Evolutionary conservation across 1,140 invertebrate genomes (phyloP).

Genomic region (Campodea augens): DNA sequence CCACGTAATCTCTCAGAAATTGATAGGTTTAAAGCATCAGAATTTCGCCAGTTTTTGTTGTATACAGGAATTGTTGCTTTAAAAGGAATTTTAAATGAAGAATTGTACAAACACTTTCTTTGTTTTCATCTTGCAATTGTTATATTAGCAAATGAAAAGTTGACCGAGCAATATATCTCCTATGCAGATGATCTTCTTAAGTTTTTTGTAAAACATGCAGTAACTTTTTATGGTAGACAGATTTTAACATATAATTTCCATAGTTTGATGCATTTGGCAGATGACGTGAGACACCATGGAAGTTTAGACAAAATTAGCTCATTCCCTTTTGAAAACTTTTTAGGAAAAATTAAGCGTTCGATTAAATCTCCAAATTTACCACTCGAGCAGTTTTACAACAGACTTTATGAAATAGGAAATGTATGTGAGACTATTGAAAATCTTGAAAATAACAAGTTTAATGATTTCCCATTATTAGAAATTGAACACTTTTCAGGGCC

Average conservation of each 20-base stretch:
- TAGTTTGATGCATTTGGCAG: not conserved
- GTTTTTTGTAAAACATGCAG: not conserved
- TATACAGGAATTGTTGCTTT: not conserved
- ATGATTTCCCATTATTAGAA: too few relatives aligned
- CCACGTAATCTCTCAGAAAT: not conserved
- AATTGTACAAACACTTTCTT: constrained; percentile 2
- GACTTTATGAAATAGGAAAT: too few relatives aligned
- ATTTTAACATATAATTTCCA: constrained; percentile 4
- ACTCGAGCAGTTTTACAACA: too few relatives aligned
- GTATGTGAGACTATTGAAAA: too few relatives aligned
- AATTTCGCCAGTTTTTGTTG: not conserved
- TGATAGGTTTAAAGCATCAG: constrained; percentile 3
- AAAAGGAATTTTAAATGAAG: not conserved
- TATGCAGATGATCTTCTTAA: constrained; percentile 1
- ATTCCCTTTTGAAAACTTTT: constrained; percentile 3
- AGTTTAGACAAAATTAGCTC: not conserved
- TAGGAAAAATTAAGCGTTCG: constrained; percentile 2
- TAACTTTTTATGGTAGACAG: not conserved
- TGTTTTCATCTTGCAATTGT: constrained; percentile 1
- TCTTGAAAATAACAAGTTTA: too few relatives aligned
- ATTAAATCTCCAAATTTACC: too few relatives aligned
- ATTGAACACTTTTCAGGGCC: too few relatives aligned
- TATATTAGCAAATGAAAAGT: not conserved
- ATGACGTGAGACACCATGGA: not conserved
- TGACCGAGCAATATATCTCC: not conserved